Evolutionary conservation across 1,140 invertebrate species (phyloP).

Genomic region (Aradophagus sp.): DNA sequence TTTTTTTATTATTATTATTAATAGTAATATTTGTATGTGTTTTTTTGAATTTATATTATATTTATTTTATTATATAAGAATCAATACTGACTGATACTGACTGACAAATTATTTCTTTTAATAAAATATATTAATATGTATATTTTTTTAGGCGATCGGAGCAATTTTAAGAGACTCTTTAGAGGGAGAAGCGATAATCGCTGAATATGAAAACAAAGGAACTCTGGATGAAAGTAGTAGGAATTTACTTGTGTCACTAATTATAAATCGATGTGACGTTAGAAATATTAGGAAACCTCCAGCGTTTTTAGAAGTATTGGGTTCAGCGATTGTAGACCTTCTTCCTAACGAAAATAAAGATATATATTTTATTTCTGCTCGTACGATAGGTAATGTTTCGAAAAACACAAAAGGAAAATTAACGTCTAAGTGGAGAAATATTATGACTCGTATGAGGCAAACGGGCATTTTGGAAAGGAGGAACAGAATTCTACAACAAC

Average conservation of each 20-base stretch:
- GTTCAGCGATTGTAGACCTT: conserved; percentile 40
- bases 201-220: conserved; percentile 47
- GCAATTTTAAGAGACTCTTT: conserved; percentile 39
- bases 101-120: no score
- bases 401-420: conserved; percentile 50
- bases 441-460: conserved; percentile 44
- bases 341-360: conserved; percentile 47
- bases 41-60: no score
- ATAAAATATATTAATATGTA: no score
- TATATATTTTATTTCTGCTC: conserved; percentile 50
- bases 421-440: conserved; percentile 51
- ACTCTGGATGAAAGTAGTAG: conserved; percentile 48
- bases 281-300: conserved; percentile 44
- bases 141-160: conserved; percentile 38
- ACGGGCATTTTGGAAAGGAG: conserved; percentile 36
- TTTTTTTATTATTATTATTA: no score
- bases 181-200: conserved; percentile 49
- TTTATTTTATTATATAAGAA: no score
- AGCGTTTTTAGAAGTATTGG: conserved; percentile 37
- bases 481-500: conserved; percentile 29
- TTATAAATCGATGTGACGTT: conserved; percentile 46
- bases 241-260: conserved; percentile 45
- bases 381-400: conserved; percentile 42
- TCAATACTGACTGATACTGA: no score
- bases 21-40: no score